Percentiles rank a stretch among this genome's conserved stretches.
Conservation (phyloP, 2,113 vertebrate species). For the Camarhynchus parvulus region DNA sequence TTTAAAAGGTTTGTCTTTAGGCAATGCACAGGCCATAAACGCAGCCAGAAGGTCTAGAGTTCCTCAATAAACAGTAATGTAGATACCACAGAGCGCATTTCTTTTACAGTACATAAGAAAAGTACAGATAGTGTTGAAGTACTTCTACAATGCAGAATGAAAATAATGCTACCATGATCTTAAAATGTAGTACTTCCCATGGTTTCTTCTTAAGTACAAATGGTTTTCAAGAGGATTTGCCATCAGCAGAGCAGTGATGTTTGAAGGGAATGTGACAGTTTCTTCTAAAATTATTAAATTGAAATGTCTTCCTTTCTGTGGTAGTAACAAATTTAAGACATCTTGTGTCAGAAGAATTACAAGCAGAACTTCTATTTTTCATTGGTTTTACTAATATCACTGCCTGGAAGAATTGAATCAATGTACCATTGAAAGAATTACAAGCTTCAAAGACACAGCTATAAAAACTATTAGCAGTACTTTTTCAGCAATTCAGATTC, state of each 20-base stretch:
- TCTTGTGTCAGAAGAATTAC: background rate
- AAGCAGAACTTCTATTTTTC: background rate
- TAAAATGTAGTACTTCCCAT: background rate
- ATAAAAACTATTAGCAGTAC: background rate
- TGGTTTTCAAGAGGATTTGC: background rate
- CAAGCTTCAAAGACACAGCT: background rate
- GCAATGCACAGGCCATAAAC: background rate
- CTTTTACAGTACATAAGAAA: background rate
- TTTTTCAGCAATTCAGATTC: background rate
- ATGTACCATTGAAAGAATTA: background rate
- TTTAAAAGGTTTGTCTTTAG: background rate
- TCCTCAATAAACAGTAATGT: background rate
- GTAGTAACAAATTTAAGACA: background rate
- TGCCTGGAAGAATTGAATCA: background rate
- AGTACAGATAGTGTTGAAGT: background rate
- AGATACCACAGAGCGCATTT: accelerated
- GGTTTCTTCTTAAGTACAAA: background rate
- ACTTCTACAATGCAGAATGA: background rate
- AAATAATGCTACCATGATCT: background rate
- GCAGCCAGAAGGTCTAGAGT: background rate
- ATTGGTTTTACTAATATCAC: background rate
- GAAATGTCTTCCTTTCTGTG: background rate
- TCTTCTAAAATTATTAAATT: background rate
- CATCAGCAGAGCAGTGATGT: background rate
- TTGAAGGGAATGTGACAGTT: background rate